Evolutionary conservation across 2,888 invertebrate species (phyloP), one percentile per base, ranked within the genome.

Genomic region (Encarsia formosa): DNA sequence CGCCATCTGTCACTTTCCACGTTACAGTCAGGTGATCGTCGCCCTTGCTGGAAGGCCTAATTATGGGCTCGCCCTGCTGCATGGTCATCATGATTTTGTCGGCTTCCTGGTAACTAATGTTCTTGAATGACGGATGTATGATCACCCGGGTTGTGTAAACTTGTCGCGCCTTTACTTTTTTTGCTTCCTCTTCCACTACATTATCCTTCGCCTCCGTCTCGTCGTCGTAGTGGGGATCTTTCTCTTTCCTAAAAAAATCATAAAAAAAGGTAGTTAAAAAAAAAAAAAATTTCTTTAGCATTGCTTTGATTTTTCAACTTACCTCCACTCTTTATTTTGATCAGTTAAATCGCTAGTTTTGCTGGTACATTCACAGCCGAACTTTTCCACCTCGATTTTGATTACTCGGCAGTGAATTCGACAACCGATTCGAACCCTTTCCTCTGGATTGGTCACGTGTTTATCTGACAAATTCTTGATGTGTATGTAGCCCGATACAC

Each of bases 41-140:
- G 35, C 95, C 96, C 79, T 98, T 97, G 72, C 96, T 96, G 45
- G 97, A 97, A 0, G 99, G 99, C 54, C 99, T 79, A 16, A 99
- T 85, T 22, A 99, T 88, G 13, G 92, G 94, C 69, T 99, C 99
- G 2, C 99, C 98, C 75, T 94, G 96, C 59, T 95, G 96, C 87
- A 96, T 88, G 48, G 82, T 83, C 41, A 83, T 84, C 86, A 99
- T 88, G 49, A 94, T 77, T 65, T 90, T 91, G 67, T 95, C 92
- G 0, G 95, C 93, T 68, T 96, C 94, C 1, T 86, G 85, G 72
- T 86, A 96, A 3, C 92, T 91, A 63, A 98, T 91, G 71, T 99
- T 99, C 63, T 95, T 91, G 79, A 99, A 99, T 9, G 91, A 86
- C 0, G 97, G 95, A 76, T 99, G 99, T 5, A 96, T 92, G 55